Percentiles rank a stretch among this genome's conserved stretches.
Conservation (phyloP, 2,888 invertebrate genomes). For the Omphaloscelis lunosa region DNA sequence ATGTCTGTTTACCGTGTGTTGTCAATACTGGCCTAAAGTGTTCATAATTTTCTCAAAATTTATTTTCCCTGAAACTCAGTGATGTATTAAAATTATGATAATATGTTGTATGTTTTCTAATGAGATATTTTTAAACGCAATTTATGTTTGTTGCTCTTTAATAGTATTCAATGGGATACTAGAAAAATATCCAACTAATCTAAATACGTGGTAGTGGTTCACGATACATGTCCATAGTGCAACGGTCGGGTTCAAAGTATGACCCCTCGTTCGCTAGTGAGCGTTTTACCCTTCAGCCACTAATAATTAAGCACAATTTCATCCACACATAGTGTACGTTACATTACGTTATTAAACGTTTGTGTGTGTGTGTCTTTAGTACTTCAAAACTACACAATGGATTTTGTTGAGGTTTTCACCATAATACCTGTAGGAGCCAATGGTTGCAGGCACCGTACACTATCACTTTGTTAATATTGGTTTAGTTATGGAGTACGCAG, state of each 20-base stretch:
- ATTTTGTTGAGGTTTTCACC: background rate
- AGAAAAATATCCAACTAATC: no score
- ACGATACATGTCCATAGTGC: background rate
- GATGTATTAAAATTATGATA: no score
- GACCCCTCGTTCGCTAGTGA: background rate
- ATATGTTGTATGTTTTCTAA: background rate
- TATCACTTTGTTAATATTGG: no score
- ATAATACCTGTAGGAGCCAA: no score
- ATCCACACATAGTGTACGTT: background rate
- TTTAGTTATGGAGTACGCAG: no score
- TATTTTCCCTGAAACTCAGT: background rate
- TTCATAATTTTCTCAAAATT: no score
- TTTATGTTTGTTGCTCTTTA: no score
- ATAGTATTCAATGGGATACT: background rate
- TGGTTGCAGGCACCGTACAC: no score
- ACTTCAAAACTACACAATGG: background rate
- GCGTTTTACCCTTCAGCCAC: background rate
- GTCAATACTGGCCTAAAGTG: no score
- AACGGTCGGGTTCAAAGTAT: background rate
- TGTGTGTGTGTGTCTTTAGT: background rate
- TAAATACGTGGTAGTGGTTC: background rate
- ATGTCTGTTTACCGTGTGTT: no score
- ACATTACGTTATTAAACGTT: background rate
- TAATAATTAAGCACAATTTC: background rate
- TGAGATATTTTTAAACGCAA: background rate